Percentiles rank a stretch among this genome's conserved stretches.
Evolutionary conservation across 2,797 vertebrate species (phyloP).

Genomic region (Acrocephalus scirpaceus): DNA sequence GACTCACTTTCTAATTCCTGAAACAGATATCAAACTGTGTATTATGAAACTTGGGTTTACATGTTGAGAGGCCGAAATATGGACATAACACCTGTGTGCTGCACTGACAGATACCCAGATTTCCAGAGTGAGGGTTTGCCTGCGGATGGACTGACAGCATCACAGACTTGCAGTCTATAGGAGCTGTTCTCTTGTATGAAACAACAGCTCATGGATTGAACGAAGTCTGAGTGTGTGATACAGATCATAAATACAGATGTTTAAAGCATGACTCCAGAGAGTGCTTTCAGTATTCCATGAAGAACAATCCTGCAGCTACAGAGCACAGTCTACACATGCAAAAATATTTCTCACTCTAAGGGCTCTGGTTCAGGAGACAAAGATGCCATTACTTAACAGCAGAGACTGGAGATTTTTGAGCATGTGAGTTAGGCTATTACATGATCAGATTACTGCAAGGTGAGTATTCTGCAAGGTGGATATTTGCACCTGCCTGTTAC

Average conservation of each 20-base stretch:
- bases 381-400: neutral
- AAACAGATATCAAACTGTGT: neutral
- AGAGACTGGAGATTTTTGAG: neutral
- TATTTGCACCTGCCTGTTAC: neutral
- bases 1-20: neutral
- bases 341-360: neutral
- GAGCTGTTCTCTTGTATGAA: neutral
- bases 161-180: neutral
- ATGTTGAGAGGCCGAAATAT: neutral
- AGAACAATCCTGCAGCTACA: neutral
- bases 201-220: neutral
- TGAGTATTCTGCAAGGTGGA: neutral
- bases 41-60: neutral
- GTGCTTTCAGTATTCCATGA: neutral
- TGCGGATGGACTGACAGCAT: neutral
- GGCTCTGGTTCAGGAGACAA: neutral
- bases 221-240: neutral
- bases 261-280: neutral
- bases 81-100: fast-evolving
- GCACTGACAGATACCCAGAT: neutral
- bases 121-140: neutral
- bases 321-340: neutral
- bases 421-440: neutral
- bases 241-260: neutral
- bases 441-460: neutral